Evolutionary conservation across 2,888 invertebrate species (phyloP).

Genomic region (Epinotia demarniana): DNA sequence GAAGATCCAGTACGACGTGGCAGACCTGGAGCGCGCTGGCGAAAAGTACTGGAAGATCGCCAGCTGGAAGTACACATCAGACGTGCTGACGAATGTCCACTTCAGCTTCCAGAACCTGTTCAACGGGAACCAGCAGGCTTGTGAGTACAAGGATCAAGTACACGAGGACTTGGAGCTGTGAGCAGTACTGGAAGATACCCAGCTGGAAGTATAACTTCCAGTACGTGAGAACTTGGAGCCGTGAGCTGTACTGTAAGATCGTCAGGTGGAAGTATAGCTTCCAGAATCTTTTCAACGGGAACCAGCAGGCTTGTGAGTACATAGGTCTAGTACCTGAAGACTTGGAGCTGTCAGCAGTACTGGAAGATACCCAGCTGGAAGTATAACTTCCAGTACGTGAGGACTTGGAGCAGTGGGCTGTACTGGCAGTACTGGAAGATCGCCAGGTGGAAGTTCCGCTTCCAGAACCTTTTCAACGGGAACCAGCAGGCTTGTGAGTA

Average conservation of each 20-base stretch:
- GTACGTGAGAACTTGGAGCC: slow-evolving; percentile 54
- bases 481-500: no score
- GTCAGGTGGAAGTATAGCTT: no score
- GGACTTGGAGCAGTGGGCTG: no score
- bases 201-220: no score
- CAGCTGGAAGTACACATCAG: slow-evolving; percentile 60
- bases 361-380: slow-evolving; percentile 67
- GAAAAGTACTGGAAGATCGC: slow-evolving; percentile 65
- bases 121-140: slow-evolving; percentile 66
- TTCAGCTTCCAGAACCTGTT: slow-evolving; percentile 75
- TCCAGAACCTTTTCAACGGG: no score
- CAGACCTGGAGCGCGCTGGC: slow-evolving; percentile 53
- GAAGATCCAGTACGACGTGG: slow-evolving; percentile 61
- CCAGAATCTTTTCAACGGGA: no score
- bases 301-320: no score
- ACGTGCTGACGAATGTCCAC: slow-evolving; percentile 64
- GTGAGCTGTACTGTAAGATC: slow-evolving; percentile 62
- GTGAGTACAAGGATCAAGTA: slow-evolving; percentile 64
- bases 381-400: no score
- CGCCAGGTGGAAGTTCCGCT: no score
- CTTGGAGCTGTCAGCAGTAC: slow-evolving; percentile 52
- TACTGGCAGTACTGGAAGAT: no score
- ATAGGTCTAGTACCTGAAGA: no score
- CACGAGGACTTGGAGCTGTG: slow-evolving; percentile 51
- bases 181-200: slow-evolving; percentile 64